phyloP scores from a whole-genome alignment of 1,140 invertebrate genomes.

The Panagrolaimus sp. region DNA sequence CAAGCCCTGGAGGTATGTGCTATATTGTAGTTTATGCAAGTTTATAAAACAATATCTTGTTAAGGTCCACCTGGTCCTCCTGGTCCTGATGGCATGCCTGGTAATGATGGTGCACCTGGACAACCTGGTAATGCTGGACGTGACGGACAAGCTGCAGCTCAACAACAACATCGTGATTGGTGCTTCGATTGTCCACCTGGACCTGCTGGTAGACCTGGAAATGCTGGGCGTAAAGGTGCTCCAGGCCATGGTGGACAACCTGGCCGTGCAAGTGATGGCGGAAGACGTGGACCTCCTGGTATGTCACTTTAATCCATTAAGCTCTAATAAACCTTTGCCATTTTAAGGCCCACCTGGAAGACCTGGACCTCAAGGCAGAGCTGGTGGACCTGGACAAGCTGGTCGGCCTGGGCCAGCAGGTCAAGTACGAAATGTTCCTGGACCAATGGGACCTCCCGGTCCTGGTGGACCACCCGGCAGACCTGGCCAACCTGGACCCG shows the following conservation, averaged over 20 bases:
- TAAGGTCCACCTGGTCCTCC: slow-evolving; percentile 15
- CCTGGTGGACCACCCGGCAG: neutral
- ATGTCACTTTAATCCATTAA: no score
- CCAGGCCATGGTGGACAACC: slow-evolving; percentile 2
- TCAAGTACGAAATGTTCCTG: neutral
- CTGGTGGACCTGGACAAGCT: neutral
- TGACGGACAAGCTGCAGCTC: slow-evolving; percentile 4
- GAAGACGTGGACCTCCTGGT: neutral
- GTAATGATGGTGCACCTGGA: slow-evolving; percentile 2
- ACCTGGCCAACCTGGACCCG: neutral
- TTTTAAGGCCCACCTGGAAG: neutral
- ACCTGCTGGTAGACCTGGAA: slow-evolving; percentile 17
- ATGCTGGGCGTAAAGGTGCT: slow-evolving; percentile 10
- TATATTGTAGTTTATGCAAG: no score
- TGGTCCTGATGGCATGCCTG: slow-evolving; percentile 10
- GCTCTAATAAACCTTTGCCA: no score
- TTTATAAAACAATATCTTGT: no score
- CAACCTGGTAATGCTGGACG: slow-evolving; percentile 7
- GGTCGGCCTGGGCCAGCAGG: neutral
- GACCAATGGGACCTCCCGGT: neutral
- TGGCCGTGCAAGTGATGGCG: neutral
- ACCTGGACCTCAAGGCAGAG: neutral
- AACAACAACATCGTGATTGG: neutral
- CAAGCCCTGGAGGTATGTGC: neutral
- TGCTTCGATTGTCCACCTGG: slow-evolving; percentile 23